Percentiles rank a stretch among this genome's conserved stretches.
These are phyloP conservation scores for Thunnus maccoyii DNA, from an alignment of 2,113 vertebrate genomes.

Conservation along the genomic window DNA sequence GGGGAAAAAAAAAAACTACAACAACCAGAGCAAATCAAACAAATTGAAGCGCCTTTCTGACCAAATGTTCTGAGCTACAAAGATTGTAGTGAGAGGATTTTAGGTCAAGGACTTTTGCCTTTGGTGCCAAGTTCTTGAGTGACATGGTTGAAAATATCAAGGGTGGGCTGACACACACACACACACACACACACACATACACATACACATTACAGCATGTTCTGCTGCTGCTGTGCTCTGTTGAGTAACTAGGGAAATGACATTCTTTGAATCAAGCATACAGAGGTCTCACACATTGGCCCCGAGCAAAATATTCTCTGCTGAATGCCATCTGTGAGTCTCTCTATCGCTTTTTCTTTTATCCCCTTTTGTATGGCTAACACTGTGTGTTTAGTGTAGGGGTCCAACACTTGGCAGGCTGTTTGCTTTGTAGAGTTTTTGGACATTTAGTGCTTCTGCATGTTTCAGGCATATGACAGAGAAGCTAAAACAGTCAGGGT, in stretches of 20 bases:
- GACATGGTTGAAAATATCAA: conserved; percentile 56
- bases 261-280: conserved; percentile 54
- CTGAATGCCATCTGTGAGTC: conserved; percentile 70
- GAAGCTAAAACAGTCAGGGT: neutral
- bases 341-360: neutral
- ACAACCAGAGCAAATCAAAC: neutral
- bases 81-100: conserved; percentile 3
- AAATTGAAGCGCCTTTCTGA: neutral
- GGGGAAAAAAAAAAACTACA: neutral
- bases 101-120: conserved; percentile 63
- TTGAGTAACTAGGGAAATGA: conserved; percentile 64
- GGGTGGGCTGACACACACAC: conserved; percentile 28
- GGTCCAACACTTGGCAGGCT: conserved; percentile 4
- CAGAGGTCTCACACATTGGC: conserved; percentile 63
- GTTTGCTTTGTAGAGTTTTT: neutral
- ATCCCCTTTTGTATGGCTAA: conserved; percentile 26
- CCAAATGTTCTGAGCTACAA: neutral
- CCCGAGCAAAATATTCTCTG: conserved; percentile 54
- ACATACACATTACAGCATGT: conserved; percentile 14
- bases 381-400: neutral
- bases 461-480: neutral
- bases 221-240: conserved; percentile 42
- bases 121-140: conserved; percentile 37
- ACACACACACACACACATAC: neutral
- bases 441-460: neutral